Base-by-base conservation (phyloP, 2,888 invertebrate species). In the Ptychoptera contaminata region DNA sequence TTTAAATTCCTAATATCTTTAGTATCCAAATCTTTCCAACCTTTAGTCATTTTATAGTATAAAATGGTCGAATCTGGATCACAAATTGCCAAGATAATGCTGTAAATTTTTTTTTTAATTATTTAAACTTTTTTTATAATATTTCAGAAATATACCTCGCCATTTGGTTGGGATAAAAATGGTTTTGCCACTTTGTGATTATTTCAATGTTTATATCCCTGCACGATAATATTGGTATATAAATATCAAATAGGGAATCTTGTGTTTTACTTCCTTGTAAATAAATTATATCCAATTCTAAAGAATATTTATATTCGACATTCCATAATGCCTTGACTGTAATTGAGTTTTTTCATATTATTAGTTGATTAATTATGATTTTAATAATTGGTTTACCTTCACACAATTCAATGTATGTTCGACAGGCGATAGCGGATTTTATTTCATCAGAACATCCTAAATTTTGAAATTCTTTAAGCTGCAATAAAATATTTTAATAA, bases 381-480 rank as follows among this genome's bases (percentile, higher is more conserved):
- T 30, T 40, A 10, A 16, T 2, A 6, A 37, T 47, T 16, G 31
- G 43, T 23, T 43, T 62, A 73, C 74, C 71, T 65, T 72, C 70
- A 50, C 66, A 66, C 37, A 77, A 55, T 53, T 76, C 73, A 39
- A 69, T 59, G 52, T 71, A 73, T 2, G 73, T 68, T 51, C 72
- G 68, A 42, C 65, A 63, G 1, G 71, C 67, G 48, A 69, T 56
- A 2, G 67, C 63, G 12, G 70, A 67, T 51, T 67, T 65, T 15
- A 60, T 53, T 48, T 60, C 61, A 50, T 69, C 62, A 10, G 51
- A 57, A 40, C 70, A 68, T 1, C 69, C 71, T 16, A 69, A 48
- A 23, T 7, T 5, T 23, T 23, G 23, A 23, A 23, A 23, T 23
- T 3, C 3, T 23, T 23, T 23, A 23, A 23, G 23, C 23, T 23